Conservation (phyloP, 1,140 invertebrate genomes). For the Eurosta solidaginis region DNA sequence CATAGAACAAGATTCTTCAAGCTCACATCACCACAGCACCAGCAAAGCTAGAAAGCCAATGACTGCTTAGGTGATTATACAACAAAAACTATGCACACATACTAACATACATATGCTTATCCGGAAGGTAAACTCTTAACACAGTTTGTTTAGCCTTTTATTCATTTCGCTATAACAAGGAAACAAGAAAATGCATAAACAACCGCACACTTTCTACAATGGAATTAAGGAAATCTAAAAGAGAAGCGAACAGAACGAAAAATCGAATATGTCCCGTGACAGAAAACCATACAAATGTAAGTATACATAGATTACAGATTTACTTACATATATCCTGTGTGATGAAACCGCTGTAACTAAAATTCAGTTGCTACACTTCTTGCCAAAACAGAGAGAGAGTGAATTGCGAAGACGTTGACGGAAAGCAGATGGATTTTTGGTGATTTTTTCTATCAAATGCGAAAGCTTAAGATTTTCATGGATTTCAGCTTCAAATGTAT, state of each 20-base stretch:
- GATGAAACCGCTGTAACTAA: no score
- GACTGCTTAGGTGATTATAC: background rate
- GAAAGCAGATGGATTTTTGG: background rate
- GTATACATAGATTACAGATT: background rate
- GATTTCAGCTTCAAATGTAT: background rate
- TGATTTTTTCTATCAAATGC: background rate
- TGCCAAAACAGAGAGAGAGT: no score
- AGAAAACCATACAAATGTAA: background rate
- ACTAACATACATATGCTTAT: background rate
- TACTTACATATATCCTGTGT: background rate
- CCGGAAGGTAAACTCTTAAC: background rate
- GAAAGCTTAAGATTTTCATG: background rate
- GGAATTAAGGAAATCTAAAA: background rate
- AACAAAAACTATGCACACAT: background rate
- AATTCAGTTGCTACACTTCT: no score
- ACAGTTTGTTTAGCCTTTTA: background rate
- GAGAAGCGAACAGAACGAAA: background rate
- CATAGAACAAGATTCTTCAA: slow-evolving; percentile 34
- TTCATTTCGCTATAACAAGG: slow-evolving; percentile 11
- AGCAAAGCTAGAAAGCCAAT: background rate
- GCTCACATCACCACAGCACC: slow-evolving; percentile 28
- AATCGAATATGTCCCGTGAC: background rate
- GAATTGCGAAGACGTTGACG: slow-evolving; percentile 10
- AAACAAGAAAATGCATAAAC: background rate
- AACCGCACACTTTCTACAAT: background rate